A percentile compares a stretch with the other conserved stretches of the same genome.
These are phyloP conservation scores for Scyliorhinus canicula DNA, from an alignment of 2,797 vertebrate species.

Conservation along the genomic window DNA sequence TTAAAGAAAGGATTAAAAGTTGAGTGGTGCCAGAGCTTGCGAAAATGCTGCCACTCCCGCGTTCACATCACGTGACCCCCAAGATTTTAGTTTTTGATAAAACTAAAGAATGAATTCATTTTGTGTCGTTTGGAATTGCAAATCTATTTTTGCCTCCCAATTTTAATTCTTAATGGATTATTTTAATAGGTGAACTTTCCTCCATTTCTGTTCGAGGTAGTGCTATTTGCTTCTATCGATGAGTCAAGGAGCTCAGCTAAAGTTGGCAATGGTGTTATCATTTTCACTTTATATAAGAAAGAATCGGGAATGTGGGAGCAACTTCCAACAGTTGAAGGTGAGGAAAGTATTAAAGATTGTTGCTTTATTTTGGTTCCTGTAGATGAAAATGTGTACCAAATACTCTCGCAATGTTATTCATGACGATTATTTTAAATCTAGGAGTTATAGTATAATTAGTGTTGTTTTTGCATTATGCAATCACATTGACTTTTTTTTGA, in stretches of 20 bases:
- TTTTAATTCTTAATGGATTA: neutral
- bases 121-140: neutral
- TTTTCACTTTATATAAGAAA: conserved; percentile 76
- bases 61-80: too few relatives aligned
- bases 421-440: neutral
- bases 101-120: neutral
- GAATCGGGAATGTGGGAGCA: conserved; percentile 65
- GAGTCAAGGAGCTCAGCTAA: conserved; percentile 72
- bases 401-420: neutral
- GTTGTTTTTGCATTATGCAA: neutral
- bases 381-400: neutral
- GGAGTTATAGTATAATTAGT: neutral
- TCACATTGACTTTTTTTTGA: conserved; percentile 42
- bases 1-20: too few relatives aligned
- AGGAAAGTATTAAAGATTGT: conserved; percentile 42
- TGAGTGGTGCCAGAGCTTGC: too few relatives aligned
- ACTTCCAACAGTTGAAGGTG: conserved; percentile 60
- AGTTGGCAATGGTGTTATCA: conserved; percentile 66
- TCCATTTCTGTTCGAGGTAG: conserved; percentile 81
- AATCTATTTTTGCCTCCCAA: neutral
- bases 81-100: neutral
- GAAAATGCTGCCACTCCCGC: too few relatives aligned
- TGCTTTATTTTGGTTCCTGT: neutral
- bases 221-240: conserved; percentile 74
- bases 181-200: conserved; percentile 70